Evolutionary conservation across 2,888 invertebrate genomes (phyloP).

Genomic region (Zygogramma bicolorata): DNA sequence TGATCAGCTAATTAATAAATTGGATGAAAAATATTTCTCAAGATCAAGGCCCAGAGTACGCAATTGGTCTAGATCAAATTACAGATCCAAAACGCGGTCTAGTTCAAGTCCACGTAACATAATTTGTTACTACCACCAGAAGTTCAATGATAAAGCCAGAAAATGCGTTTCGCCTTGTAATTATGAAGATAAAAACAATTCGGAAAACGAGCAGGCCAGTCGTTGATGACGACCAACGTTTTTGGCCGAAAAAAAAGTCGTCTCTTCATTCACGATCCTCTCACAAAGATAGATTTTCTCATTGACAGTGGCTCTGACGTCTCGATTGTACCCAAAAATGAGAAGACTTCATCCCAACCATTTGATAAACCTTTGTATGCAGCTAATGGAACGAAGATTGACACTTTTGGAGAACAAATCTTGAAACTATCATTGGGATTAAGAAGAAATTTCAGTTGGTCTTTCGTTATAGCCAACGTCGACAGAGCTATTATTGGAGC

Average conservation of each 20-base stretch:
- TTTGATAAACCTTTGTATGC: too few species aligned
- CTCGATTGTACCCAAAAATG: too few species aligned
- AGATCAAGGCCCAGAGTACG: too few species aligned
- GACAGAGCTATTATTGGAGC: slow-evolving; percentile 20
- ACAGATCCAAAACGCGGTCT: neutral
- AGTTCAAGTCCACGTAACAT: neutral
- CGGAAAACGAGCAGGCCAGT: neutral
- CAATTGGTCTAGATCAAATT: too few species aligned
- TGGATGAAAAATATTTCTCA: too few species aligned
- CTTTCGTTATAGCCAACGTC: slow-evolving; percentile 20
- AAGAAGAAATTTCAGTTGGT: slow-evolving; percentile 9
- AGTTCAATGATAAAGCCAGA: neutral
- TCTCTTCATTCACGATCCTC: neutral
- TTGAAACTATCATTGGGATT: slow-evolving; percentile 9
- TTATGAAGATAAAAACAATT: neutral
- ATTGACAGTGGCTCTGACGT: too few species aligned
- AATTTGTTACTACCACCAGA: neutral
- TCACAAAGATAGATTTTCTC: too few species aligned
- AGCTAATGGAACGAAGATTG: slow-evolving; percentile 6
- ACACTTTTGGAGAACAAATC: slow-evolving; percentile 14
- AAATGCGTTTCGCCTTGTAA: neutral
- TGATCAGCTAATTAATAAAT: too few species aligned
- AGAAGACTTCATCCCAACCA: too few species aligned
- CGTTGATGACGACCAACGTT: neutral
- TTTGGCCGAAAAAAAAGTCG: too few species aligned